A percentile compares a stretch with the other conserved stretches of the same genome.
phyloP scores from a whole-genome alignment of 2,797 vertebrate genomes.

The Neosilurus hyrtlii region DNA sequence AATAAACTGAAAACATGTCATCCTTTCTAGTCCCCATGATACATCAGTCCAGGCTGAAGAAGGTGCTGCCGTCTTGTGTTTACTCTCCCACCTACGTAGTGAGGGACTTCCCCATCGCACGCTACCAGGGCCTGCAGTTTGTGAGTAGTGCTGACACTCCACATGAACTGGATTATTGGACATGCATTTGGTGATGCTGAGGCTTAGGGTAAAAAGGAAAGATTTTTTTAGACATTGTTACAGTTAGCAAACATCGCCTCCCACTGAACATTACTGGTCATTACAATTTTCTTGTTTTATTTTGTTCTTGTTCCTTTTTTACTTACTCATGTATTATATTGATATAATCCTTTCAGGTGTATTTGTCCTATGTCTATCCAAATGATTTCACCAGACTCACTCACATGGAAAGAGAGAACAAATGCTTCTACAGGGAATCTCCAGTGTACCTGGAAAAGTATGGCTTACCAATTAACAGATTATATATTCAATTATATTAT shows the following conservation, averaged over 20 bases:
- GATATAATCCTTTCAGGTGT: conserved; percentile 77
- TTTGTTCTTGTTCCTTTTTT: background rate
- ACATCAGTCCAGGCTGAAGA: conserved; percentile 80
- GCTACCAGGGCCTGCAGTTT: conserved; percentile 98
- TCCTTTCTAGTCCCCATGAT: conserved; percentile 82
- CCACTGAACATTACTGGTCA: conserved; percentile 32
- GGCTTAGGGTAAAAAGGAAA: background rate
- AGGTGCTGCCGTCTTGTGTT: conserved; percentile 87
- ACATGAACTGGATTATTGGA: background rate
- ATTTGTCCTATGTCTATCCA: conserved; percentile 95
- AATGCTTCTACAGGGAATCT: conserved; percentile 97
- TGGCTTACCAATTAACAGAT: background rate
- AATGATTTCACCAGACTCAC: conserved; percentile 97
- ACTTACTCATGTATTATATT: conserved; percentile 51
- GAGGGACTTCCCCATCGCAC: conserved; percentile 96
- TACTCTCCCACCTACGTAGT: conserved; percentile 96
- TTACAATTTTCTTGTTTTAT: conserved; percentile 6
- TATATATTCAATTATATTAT: background rate
- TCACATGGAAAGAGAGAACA: conserved; percentile 98
- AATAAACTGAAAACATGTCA: background rate
- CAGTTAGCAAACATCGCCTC: conserved; percentile 41
- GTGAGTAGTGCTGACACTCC: conserved; percentile 75
- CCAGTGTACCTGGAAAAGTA: conserved; percentile 95
- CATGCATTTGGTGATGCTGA: background rate
- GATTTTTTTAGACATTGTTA: background rate